Evolutionary conservation across 2,113 vertebrate genomes (phyloP).

Genomic region (Pica pica): DNA sequence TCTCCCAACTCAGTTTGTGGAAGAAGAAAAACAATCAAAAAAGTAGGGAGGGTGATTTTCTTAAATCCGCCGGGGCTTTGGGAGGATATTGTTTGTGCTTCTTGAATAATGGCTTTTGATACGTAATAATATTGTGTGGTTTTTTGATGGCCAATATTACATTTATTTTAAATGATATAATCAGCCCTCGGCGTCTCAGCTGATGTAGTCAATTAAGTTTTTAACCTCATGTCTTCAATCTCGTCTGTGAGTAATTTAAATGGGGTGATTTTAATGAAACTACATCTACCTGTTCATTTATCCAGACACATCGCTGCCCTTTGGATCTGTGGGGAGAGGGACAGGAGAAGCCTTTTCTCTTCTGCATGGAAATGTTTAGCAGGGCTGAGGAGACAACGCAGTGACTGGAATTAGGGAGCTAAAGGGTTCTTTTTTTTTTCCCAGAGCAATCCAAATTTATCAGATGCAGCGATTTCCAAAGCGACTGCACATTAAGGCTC

Average conservation of each 20-base stretch:
- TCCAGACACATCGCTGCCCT: conserved; percentile 9
- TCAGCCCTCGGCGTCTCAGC: conserved; percentile 36
- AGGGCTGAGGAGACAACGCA: not conserved
- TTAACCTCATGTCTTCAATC: conserved; percentile 64
- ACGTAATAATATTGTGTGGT: conserved; percentile 41
- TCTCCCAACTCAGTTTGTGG: not conserved
- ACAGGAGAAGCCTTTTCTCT: not conserved
- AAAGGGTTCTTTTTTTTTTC: not conserved
- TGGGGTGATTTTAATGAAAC: conserved; percentile 65
- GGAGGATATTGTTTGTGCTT: conserved; percentile 58
- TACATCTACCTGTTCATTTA: conserved; percentile 63
- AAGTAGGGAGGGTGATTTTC: not conserved
- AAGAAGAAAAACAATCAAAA: conserved; percentile 30
- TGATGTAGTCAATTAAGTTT: conserved; percentile 73
- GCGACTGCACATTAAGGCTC: not conserved
- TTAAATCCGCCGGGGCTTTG: not conserved
- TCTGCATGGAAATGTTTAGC: not conserved
- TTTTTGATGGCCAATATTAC: conserved; percentile 54
- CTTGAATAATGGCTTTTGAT: conserved; percentile 65
- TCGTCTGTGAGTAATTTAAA: conserved; percentile 60
- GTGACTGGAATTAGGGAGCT: not conserved
- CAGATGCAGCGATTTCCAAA: not conserved
- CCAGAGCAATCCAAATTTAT: not conserved
- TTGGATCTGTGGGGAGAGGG: not conserved
- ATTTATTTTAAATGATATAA: conserved; percentile 61